Conservation (phyloP, 2,113 vertebrate genomes). For the Tachysurus vachellii region DNA sequence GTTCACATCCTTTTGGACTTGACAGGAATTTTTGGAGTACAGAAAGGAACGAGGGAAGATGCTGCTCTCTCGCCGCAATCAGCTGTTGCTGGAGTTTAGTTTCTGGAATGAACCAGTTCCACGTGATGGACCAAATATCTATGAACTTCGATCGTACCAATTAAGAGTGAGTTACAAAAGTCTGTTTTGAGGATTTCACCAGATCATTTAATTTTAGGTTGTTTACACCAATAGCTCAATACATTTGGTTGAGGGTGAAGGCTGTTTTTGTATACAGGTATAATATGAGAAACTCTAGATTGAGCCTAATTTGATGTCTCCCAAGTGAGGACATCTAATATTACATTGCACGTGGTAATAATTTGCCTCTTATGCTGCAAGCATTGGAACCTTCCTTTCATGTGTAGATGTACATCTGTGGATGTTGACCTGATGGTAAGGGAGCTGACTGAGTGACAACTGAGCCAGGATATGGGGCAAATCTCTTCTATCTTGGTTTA, state of each 20-base stretch:
- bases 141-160: conserved; percentile 93
- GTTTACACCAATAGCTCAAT: neutral
- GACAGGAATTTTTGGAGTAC: conserved; percentile 86
- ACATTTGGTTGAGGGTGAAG: neutral
- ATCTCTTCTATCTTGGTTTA: neutral
- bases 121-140: conserved; percentile 90
- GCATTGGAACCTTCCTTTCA: neutral
- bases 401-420: neutral
- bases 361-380: neutral
- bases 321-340: neutral
- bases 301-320: neutral
- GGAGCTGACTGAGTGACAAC: neutral
- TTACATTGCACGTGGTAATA: neutral
- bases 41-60: conserved; percentile 88
- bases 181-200: neutral
- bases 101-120: conserved; percentile 96
- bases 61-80: conserved; percentile 93
- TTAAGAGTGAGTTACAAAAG: conserved; percentile 81
- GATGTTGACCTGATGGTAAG: neutral
- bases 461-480: neutral
- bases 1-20: conserved; percentile 37
- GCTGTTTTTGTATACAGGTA: neutral
- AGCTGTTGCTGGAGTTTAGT: conserved; percentile 93
- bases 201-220: neutral
- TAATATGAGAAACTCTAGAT: neutral